A percentile compares a stretch with the other conserved stretches of the same genome.
phyloP scores from a whole-genome alignment of 2,113 vertebrate species.

The Nibea coibor region DNA sequence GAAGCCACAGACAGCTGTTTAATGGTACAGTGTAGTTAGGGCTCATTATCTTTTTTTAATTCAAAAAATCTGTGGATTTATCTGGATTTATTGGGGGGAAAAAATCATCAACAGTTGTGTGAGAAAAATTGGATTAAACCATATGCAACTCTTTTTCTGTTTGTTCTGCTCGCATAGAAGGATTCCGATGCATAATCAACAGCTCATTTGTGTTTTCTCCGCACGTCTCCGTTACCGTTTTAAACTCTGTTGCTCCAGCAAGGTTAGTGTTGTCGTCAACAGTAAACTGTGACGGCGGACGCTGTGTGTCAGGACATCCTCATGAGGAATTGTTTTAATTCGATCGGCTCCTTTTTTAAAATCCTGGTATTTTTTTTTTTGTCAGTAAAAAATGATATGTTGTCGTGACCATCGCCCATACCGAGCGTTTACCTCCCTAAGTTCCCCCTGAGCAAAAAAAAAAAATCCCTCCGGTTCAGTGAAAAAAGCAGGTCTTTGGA shows the following conservation, averaged over 20 bases:
- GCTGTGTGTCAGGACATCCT: not conserved
- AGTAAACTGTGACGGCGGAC: not conserved
- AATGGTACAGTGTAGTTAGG: not conserved
- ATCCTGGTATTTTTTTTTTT: no score
- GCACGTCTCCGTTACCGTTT: not conserved
- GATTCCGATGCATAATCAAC: not conserved
- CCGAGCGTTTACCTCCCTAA: not conserved
- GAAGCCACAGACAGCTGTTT: not conserved
- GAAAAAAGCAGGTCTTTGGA: not conserved
- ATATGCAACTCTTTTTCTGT: not conserved
- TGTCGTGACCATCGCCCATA: not conserved
- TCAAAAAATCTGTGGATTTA: not conserved
- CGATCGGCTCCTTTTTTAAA: no score
- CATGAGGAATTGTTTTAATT: not conserved
- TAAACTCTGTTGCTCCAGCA: not conserved
- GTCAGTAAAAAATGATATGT: not conserved
- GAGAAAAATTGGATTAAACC: not conserved
- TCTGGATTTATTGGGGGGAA: not conserved
- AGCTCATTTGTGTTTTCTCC: not conserved
- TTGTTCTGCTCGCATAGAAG: not conserved
- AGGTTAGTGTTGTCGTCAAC: not conserved
- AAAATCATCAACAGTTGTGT: not conserved
- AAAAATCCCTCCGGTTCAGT: constrained; percentile 8
- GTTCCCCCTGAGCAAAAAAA: not conserved
- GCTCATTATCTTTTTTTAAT: not conserved